phyloP scores from a whole-genome alignment of 2,888 invertebrate species.

The Hypena proboscidalis region DNA sequence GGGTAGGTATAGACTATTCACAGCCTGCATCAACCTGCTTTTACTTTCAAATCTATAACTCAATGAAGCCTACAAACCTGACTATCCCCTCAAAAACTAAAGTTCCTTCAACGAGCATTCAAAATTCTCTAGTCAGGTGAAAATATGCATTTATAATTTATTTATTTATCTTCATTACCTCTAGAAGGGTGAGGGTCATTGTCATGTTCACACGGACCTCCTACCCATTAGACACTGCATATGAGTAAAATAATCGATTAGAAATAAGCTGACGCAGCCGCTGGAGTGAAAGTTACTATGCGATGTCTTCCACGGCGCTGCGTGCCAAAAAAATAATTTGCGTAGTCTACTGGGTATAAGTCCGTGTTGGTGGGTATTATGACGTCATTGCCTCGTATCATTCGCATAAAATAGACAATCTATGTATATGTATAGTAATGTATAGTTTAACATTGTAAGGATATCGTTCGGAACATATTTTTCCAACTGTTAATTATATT shows the following conservation, averaged over 20 bases:
- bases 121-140: conserved; percentile 80
- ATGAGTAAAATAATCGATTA: too few species aligned
- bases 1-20: too few species aligned
- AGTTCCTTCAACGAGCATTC: conserved; percentile 48
- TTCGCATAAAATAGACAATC: conserved; percentile 70
- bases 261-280: too few species aligned
- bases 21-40: too few species aligned
- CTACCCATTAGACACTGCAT: too few species aligned
- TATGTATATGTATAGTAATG: conserved; percentile 60
- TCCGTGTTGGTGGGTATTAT: conserved; percentile 5
- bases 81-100: conserved; percentile 34
- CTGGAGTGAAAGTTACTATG: too few species aligned
- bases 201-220: too few species aligned
- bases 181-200: conserved; percentile 9
- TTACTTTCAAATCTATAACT: too few species aligned
- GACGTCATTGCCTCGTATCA: conserved; percentile 61
- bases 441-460: conserved; percentile 62
- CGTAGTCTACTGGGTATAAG: too few species aligned
- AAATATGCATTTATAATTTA: conserved; percentile 82
- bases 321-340: too few species aligned
- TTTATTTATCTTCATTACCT: conserved; percentile 40
- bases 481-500: conserved; percentile 69
- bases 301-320: too few species aligned
- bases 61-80: conserved; percentile 29
- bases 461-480: conserved; percentile 75